Base-by-base conservation (phyloP, 1,140 invertebrate species). In the Papilio xuthus region DNA sequence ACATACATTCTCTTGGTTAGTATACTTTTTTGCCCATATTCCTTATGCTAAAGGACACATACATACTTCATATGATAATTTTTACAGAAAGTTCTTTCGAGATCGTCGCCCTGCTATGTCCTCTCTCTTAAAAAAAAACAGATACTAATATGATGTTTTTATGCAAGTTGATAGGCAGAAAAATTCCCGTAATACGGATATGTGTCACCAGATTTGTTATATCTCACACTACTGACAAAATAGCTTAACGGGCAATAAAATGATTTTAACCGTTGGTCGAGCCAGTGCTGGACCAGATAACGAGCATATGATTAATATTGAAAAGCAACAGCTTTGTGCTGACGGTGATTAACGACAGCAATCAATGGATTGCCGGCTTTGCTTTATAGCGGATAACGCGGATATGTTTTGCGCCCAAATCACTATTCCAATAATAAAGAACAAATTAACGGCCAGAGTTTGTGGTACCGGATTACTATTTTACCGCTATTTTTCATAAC, bases 221-320 rank as follows among this genome's bases (percentile, higher is more conserved):
- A 74, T 53, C 53, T 50, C 53, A 20, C 10, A 47, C 23, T 20
- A 44, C 72, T 28, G 50, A 53, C 47, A 37, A 75, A 75, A 75
- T 20, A 37, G 50, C 50, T 75, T 75, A 63, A 63, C 53, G 28
- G 50, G 15, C 32, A 60, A 76, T 76, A 76, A 76, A 76, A 76
- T 76, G 28, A 63, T 76, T 76, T 28, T 60, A 60, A 76, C 74
- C 74, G 53, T 32, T 9, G 53, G 50, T 26, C 53, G 74, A 79
- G 41, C 72, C 37, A 73, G 60, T 44, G 76, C 67, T 72, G 72
- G 53, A 72, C 73, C 79, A 71, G 81, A 80, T 83, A 85, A 82
- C 80, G 81, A 84, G 75, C 83, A 81, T 85, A 83, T 84, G 83
- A 85, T 85, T 84, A 85, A 85, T 85, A 85, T 85, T 83, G 84